These are phyloP conservation scores for Oreochromis aureus DNA, from an alignment of 2,113 vertebrate species.

Conservation along the genomic window DNA sequence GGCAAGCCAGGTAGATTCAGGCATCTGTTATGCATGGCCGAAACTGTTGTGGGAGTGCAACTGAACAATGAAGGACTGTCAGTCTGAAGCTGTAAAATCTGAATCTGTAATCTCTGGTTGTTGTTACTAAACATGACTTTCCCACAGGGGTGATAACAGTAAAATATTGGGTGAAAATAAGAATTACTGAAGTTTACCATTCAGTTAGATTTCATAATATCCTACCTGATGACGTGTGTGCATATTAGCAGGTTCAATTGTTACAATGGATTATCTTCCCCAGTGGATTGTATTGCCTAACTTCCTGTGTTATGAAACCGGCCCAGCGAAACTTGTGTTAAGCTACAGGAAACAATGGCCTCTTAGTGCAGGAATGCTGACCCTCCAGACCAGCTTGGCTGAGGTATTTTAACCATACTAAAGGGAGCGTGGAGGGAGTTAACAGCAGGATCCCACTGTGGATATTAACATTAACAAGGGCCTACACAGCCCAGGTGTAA, in stretches of 20 bases:
- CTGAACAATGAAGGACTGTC: background rate
- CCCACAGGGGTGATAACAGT: background rate
- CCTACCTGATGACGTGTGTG: background rate
- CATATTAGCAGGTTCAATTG: constrained; percentile 10
- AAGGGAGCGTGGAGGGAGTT: background rate
- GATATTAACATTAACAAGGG: background rate
- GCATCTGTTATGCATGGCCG: constrained; percentile 51
- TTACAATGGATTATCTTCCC: constrained; percentile 15
- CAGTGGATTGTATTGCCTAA: constrained; percentile 33
- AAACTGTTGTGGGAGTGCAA: constrained; percentile 7
- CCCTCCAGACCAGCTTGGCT: constrained; percentile 1
- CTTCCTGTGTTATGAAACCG: constrained; percentile 48
- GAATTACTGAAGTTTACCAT: background rate
- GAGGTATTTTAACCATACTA: background rate
- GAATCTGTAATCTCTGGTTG: background rate
- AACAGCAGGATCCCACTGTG: background rate
- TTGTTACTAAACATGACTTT: background rate
- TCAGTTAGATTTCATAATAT: background rate
- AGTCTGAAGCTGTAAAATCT: background rate
- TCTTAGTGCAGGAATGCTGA: constrained; percentile 56
- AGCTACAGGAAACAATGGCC: constrained; percentile 41
- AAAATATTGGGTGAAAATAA: background rate
- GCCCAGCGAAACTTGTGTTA: constrained; percentile 5
- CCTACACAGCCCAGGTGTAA: background rate
- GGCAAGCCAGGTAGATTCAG: constrained; percentile 29